A percentile compares a stretch with the other conserved stretches of the same genome.
Conservation (phyloP, 1,140 invertebrate genomes). For the Drosophila elegans region DNA sequence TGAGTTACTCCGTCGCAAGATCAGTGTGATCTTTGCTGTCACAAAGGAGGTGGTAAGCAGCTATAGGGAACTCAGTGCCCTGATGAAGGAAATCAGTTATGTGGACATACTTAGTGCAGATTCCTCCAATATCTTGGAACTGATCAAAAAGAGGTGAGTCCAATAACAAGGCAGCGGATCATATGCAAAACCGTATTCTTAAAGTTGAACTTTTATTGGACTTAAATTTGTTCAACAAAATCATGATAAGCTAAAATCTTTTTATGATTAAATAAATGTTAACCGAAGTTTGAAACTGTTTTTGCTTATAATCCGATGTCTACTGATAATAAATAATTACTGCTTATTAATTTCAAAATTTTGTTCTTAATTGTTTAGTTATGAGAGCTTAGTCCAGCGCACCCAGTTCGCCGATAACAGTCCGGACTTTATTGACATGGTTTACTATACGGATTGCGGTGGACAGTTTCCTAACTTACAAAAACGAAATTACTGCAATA, state of each 20-base stretch:
- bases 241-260: too few species aligned
- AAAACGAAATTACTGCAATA: constrained; percentile 85
- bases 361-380: constrained; percentile 53
- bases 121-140: constrained; percentile 87
- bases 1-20: constrained; percentile 86
- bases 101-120: constrained; percentile 87
- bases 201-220: too few species aligned
- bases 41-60: constrained; percentile 86
- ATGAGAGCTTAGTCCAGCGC: constrained; percentile 86
- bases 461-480: constrained; percentile 71
- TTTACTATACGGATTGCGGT: constrained; percentile 87
- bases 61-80: constrained; percentile 86
- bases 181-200: too few species aligned
- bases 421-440: constrained; percentile 85
- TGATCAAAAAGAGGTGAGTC: constrained; percentile 86
- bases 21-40: constrained; percentile 88
- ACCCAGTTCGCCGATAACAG: constrained; percentile 87
- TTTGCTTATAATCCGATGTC: too few species aligned
- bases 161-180: too few species aligned
- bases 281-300: too few species aligned
- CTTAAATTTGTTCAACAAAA: too few species aligned
- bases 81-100: constrained; percentile 86
- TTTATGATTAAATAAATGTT: too few species aligned
- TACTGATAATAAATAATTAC: background rate
- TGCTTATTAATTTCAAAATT: background rate